phyloP scores from a whole-genome alignment of 1,140 invertebrate species.

The Papilio xuthus region DNA sequence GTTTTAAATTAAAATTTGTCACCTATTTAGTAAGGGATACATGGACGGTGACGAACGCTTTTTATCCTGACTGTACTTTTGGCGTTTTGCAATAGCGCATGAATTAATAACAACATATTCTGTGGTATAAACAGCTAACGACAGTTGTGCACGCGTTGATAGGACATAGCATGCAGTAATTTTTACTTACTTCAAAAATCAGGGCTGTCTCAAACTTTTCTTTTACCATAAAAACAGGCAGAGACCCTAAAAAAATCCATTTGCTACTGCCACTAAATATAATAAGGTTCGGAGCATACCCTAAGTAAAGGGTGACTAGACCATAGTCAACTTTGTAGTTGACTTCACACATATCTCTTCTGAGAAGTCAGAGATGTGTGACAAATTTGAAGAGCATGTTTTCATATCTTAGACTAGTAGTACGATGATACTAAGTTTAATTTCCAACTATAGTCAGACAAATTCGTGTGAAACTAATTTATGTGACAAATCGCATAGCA shows the following conservation, averaged over 20 bases:
- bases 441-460: slow-evolving; percentile 11
- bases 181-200: not conserved
- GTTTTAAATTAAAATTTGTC: too few species aligned
- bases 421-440: not conserved
- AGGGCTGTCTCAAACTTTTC: not conserved
- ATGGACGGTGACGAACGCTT: not conserved
- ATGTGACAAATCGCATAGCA: slow-evolving; percentile 3
- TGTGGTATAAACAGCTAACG: not conserved
- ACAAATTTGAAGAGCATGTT: not conserved
- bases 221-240: not conserved
- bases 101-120: not conserved
- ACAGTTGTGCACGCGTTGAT: not conserved
- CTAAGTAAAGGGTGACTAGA: too few species aligned
- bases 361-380: too few species aligned
- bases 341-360: too few species aligned
- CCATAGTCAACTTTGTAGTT: too few species aligned
- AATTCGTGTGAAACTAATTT: slow-evolving; percentile 25
- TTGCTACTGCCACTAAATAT: too few species aligned
- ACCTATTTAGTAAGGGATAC: too few species aligned
- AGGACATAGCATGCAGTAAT: not conserved
- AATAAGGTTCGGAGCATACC: too few species aligned
- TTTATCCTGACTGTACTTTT: not conserved
- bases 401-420: not conserved
- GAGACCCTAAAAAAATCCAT: not conserved
- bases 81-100: not conserved